phyloP scores from a whole-genome alignment of 2,113 vertebrate genomes.

The Dryoscopus gambensis region DNA sequence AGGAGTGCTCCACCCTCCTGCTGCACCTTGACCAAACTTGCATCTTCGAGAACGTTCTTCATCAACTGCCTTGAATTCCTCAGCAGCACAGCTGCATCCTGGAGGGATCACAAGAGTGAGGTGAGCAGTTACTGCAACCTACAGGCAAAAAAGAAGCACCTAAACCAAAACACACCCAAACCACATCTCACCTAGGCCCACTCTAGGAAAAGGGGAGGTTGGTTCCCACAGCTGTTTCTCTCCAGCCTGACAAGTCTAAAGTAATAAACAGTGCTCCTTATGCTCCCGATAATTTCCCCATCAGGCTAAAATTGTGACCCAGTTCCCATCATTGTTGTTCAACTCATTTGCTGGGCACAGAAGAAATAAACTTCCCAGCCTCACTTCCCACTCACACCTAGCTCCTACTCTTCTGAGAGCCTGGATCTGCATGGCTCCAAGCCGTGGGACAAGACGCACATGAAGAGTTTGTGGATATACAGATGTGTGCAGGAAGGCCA shows the following conservation, averaged over 20 bases:
- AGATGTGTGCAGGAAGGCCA: neutral
- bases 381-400: neutral
- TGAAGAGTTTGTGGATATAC: neutral
- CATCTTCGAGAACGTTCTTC: constrained; percentile 80
- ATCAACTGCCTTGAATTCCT: constrained; percentile 76
- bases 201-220: neutral
- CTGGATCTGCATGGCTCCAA: neutral
- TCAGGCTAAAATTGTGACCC: neutral
- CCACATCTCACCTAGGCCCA: neutral
- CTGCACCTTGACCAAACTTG: constrained; percentile 81
- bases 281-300: neutral
- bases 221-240: neutral
- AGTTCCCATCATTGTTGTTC: neutral
- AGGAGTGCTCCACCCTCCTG: constrained; percentile 83
- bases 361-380: neutral
- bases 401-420: neutral
- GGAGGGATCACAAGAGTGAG: neutral
- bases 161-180: neutral
- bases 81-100: constrained; percentile 81
- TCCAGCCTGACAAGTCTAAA: neutral
- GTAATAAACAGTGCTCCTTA: neutral
- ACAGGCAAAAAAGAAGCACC: neutral
- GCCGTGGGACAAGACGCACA: neutral
- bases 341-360: neutral
- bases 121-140: neutral